phyloP scores from a whole-genome alignment of 2,797 vertebrate species.

The Naso thynnoides region DNA sequence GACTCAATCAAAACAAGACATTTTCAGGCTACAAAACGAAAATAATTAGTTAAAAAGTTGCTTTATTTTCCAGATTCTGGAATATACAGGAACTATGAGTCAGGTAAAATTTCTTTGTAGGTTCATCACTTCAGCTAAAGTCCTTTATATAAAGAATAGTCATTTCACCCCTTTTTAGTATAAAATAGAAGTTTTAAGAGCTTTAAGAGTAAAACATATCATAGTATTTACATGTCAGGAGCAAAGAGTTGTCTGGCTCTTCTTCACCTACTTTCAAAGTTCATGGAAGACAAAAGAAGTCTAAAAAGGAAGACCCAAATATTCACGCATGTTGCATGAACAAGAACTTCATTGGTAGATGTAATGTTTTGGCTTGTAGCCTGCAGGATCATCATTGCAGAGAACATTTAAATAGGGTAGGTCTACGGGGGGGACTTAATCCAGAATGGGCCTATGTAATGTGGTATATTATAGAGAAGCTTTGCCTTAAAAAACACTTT shows the following conservation, averaged over 20 bases:
- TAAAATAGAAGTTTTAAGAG: neutral
- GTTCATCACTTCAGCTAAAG: neutral
- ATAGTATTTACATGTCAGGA: neutral
- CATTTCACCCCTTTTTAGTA: neutral
- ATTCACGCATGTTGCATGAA: neutral
- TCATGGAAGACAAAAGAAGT: neutral
- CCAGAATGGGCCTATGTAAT: neutral
- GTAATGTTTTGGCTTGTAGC: neutral
- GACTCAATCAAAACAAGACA: neutral
- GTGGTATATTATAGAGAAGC: neutral
- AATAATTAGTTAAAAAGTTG: conserved; percentile 5
- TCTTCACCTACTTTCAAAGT: too few relatives aligned
- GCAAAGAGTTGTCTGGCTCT: too few relatives aligned
- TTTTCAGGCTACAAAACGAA: neutral
- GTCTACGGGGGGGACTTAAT: neutral
- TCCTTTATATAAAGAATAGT: neutral
- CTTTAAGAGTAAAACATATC: neutral
- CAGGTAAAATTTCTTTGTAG: neutral
- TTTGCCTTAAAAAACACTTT: neutral
- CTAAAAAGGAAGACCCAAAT: neutral
- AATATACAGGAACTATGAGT: neutral
- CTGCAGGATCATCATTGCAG: neutral
- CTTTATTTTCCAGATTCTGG: neutral
- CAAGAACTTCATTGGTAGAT: neutral
- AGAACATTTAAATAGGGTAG: too few relatives aligned